phyloP scores from a whole-genome alignment of 2,797 vertebrate genomes.

The Gymnoscopelus microlampas region DNA sequence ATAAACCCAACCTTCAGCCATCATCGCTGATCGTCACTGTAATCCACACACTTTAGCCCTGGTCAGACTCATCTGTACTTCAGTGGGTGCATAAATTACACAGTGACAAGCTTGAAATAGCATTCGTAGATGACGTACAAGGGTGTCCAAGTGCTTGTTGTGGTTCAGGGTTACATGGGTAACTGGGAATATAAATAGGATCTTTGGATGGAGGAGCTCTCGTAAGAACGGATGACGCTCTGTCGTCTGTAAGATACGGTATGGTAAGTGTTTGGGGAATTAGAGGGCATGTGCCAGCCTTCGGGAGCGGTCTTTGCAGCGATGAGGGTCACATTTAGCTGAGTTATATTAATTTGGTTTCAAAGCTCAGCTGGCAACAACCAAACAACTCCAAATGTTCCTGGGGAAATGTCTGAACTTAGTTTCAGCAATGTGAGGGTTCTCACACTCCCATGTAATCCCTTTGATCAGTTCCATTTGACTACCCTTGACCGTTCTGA shows the following conservation, averaged over 20 bases:
- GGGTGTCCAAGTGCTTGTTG: conserved; percentile 73
- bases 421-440: conserved; percentile 33
- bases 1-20: conserved; percentile 39
- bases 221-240: conserved; percentile 44
- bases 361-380: conserved; percentile 59
- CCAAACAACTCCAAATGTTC: conserved; percentile 46
- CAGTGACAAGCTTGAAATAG: conserved; percentile 66
- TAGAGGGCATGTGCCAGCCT: conserved; percentile 51
- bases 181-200: conserved; percentile 78
- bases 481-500: too few species aligned
- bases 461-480: conserved; percentile 36
- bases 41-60: conserved; percentile 50
- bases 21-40: conserved; percentile 54
- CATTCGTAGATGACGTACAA: conserved; percentile 67
- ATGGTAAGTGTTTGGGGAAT: conserved; percentile 53
- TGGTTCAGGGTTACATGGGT: conserved; percentile 70
- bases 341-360: conserved; percentile 58
- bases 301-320: conserved; percentile 62
- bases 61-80: conserved; percentile 43
- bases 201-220: conserved; percentile 66
- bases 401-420: conserved; percentile 46
- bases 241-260: conserved; percentile 36
- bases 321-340: conserved; percentile 73
- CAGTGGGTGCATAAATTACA: conserved; percentile 46
- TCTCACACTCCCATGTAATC: conserved; percentile 10